These are phyloP conservation scores for Cochlearius cochlearius DNA, from an alignment of 2,113 vertebrate genomes.

Conservation along the genomic window DNA sequence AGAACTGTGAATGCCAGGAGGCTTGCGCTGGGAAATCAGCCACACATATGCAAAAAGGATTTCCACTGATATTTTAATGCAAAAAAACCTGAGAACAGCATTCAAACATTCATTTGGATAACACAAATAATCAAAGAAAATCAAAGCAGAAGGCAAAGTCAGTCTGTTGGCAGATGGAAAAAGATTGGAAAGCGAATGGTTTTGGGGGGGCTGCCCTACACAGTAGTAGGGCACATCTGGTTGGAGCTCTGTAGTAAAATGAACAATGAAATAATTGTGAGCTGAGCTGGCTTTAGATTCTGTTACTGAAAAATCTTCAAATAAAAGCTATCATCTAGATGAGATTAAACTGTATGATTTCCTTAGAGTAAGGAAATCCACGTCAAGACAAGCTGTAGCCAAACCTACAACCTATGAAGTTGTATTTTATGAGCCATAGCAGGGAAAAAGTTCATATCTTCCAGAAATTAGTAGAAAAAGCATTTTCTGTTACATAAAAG, in stretches of 20 bases:
- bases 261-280: conserved; percentile 16
- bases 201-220: background rate
- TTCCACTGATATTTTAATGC: background rate
- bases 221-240: background rate
- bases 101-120: background rate
- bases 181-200: background rate
- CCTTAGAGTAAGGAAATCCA: background rate
- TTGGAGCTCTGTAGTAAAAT: background rate
- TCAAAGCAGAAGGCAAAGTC: background rate
- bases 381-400: background rate
- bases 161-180: background rate
- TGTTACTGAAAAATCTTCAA: background rate
- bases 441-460: background rate
- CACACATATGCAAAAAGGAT: background rate
- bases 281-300: background rate
- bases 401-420: background rate
- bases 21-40: background rate
- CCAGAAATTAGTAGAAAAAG: background rate
- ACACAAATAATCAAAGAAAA: background rate
- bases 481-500: background rate
- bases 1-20: background rate
- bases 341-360: background rate
- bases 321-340: background rate
- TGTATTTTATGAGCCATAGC: background rate
- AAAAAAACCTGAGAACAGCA: background rate